These are phyloP conservation scores for Synanthedon myopaeformis DNA, from an alignment of 2,888 invertebrate genomes.

Conservation along the genomic window DNA sequence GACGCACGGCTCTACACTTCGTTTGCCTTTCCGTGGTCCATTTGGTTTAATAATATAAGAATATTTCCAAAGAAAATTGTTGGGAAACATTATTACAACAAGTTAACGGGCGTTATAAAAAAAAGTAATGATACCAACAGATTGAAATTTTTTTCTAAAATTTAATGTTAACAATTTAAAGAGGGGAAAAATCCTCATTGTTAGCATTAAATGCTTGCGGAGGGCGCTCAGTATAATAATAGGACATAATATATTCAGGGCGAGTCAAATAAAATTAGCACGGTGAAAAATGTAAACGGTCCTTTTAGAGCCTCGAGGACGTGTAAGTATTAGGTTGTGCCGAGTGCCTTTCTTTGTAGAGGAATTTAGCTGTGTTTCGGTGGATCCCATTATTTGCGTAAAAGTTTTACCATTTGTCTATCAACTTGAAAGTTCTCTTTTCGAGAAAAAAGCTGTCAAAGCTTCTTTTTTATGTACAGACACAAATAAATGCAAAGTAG, in stretches of 20 bases:
- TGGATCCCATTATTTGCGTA: slow-evolving; percentile 18
- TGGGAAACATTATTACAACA: not conserved
- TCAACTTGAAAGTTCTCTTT: not conserved
- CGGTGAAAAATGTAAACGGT: slow-evolving; percentile 69
- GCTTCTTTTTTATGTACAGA: not conserved
- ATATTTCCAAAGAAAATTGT: no score
- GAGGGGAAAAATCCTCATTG: slow-evolving; percentile 50
- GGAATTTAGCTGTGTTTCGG: slow-evolving; percentile 14
- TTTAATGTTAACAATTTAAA: slow-evolving; percentile 59
- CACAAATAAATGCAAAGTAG: no score
- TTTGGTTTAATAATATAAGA: no score
- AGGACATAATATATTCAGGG: slow-evolving; percentile 68
- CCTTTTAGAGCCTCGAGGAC: slow-evolving; percentile 57
- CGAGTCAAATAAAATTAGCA: slow-evolving; percentile 70
- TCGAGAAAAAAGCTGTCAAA: not conserved
- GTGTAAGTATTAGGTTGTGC: slow-evolving; percentile 52
- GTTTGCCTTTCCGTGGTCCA: no score
- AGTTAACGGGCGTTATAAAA: slow-evolving; percentile 48
- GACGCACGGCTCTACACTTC: no score
- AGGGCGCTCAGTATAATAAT: slow-evolving; percentile 57
- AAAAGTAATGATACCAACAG: slow-evolving; percentile 52
- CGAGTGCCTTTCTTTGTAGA: slow-evolving; percentile 28
- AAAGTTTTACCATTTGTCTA: slow-evolving; percentile 27
- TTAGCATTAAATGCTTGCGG: slow-evolving; percentile 54
- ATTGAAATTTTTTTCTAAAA: slow-evolving; percentile 44